Evolutionary conservation across 2,113 vertebrate genomes (phyloP).

Genomic region (Hyaena hyaena): DNA sequence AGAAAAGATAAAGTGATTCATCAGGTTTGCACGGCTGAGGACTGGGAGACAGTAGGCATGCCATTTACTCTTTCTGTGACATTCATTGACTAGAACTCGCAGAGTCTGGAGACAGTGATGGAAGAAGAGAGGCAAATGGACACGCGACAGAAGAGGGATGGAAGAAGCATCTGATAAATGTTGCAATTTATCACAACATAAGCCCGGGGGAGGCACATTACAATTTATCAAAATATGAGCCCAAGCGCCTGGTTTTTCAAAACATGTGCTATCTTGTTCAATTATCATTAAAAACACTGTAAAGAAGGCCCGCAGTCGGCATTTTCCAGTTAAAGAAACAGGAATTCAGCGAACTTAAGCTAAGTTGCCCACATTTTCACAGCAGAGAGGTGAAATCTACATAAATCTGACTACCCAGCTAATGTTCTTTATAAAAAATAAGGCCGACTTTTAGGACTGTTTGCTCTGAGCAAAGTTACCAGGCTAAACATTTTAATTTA

Average conservation of each 20-base stretch:
- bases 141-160: not conserved
- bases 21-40: not conserved
- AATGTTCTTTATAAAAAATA: not conserved
- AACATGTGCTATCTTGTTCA: not conserved
- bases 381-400: not conserved
- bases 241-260: not conserved
- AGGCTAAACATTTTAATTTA: not conserved
- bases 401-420: not conserved
- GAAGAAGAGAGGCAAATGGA: not conserved
- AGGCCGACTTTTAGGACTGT: not conserved
- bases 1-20: not conserved
- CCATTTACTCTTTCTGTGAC: not conserved
- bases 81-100: not conserved
- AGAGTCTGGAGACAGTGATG: not conserved
- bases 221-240: not conserved
- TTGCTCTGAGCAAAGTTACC: not conserved
- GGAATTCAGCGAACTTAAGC: not conserved
- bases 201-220: not conserved
- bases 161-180: not conserved
- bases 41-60: not conserved
- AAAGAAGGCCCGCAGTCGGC: not conserved
- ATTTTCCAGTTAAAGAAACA: not conserved
- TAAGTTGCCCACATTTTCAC: not conserved
- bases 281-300: not conserved
- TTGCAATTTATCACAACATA: conserved; percentile 9